A percentile compares a stretch with the other conserved stretches of the same genome.
phyloP scores from a whole-genome alignment of 2,113 vertebrate species.

The Microtus ochrogaster region DNA sequence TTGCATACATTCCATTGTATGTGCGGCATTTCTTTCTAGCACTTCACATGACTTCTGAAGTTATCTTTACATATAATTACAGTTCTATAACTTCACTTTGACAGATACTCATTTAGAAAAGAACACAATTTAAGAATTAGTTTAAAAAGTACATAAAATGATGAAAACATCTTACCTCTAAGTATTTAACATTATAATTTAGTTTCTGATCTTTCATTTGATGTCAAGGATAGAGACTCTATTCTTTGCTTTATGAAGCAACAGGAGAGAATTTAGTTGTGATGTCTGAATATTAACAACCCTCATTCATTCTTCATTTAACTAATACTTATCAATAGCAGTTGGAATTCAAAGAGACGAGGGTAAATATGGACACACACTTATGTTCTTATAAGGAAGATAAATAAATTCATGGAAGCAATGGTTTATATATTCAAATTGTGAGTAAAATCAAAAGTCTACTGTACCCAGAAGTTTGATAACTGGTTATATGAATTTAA shows the following conservation, averaged over 20 bases:
- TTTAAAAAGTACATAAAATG: neutral
- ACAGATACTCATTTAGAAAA: neutral
- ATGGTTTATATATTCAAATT: neutral
- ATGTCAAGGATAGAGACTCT: neutral
- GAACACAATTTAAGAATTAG: neutral
- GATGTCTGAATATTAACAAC: neutral
- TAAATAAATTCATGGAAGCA: neutral
- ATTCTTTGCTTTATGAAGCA: neutral
- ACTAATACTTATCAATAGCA: neutral
- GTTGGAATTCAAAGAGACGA: neutral
- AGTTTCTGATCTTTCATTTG: neutral
- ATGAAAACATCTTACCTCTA: neutral
- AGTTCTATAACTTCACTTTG: neutral
- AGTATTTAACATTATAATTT: slow-evolving; percentile 6
- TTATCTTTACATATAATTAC: neutral
- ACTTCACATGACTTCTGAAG: neutral
- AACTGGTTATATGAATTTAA: neutral
- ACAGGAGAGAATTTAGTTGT: neutral
- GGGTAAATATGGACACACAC: neutral
- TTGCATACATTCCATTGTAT: neutral
- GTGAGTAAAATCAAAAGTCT: neutral
- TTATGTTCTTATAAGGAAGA: neutral
- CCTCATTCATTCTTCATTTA: neutral
- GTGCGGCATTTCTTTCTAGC: neutral
- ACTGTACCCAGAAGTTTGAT: neutral